Base-by-base conservation (phyloP, 2,113 vertebrate species). In the Pseudopipra pipra region DNA sequence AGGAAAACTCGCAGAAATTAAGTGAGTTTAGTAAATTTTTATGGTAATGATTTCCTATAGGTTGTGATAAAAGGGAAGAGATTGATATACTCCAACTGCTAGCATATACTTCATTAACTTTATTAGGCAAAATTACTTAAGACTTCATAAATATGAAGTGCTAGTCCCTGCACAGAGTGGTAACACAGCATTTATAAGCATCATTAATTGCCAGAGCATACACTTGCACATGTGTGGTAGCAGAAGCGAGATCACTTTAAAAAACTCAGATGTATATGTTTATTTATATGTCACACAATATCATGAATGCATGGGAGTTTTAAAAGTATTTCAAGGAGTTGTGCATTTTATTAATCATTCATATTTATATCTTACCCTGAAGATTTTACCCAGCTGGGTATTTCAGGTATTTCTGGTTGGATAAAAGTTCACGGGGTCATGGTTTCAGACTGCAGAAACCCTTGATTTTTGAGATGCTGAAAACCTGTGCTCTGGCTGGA, bases 101-200 rank as follows among this genome's bases (percentile, higher is more conserved):
- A 75, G 62, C 2, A 5, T 49, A 65, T 58, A 51, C 75, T 95
- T 93, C 90, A 82, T 96, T 95, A 96, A 71, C 43, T 95, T 96
- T 82, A 95, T 94, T 89, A 91, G 75, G 52, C 54, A 74, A 93
- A 96, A 93, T 95, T 92, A 71, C 79, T 75, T 52, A 72, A 35
- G 67, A 90, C 59, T 95, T 94, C 86, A 92, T 91, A 94, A 96
- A 95, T 61, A 95, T 61, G 77, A 61, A 90, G 62, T 77, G 54
- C 67, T 31, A 37, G 65, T 95, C 55, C 35, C 62, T 28, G 75
- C 80, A 85, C 41, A 67, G 71, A 55, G 90, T 37, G 55, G 55
- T 41, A 86, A 75, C 51, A 17, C 28, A 83, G 67, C 44, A 20
- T 92, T 96, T 96, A 61, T 10, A 75, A 84, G 75, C 78, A 85